Percentiles rank a stretch among this genome's conserved stretches.
Conservation (phyloP, 2,888 invertebrate species). For the Pterostichus niger region DNA sequence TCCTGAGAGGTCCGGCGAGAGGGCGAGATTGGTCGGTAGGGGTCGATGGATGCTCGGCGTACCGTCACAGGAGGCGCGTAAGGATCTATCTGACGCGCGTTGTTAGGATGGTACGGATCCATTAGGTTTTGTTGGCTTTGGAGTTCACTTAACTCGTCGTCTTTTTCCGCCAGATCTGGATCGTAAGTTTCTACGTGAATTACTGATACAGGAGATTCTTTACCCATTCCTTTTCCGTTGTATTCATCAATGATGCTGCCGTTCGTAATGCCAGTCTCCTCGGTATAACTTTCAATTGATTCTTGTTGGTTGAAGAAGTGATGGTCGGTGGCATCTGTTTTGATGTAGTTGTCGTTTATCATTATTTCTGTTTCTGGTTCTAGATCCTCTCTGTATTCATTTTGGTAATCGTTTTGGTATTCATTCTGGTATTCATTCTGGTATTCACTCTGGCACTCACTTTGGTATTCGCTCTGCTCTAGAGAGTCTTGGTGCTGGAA, state of each 20-base stretch:
- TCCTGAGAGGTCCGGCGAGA: conserved; percentile 76
- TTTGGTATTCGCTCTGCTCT: conserved; percentile 72
- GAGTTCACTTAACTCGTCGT: conserved; percentile 45
- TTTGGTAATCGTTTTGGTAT: conserved; percentile 48
- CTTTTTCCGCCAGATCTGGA: conserved; percentile 72
- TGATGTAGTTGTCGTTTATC: conserved; percentile 56
- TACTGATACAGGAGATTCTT: conserved; percentile 77
- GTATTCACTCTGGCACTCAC: conserved; percentile 66
- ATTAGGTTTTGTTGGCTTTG: conserved; percentile 77
- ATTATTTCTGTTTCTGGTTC: neutral
- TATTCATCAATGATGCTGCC: conserved; percentile 71
- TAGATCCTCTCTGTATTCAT: conserved; percentile 44
- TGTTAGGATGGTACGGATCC: conserved; percentile 79
- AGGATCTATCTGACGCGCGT: conserved; percentile 70
- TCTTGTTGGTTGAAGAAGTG: conserved; percentile 75
- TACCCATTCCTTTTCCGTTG: conserved; percentile 72
- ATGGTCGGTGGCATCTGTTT: conserved; percentile 67
- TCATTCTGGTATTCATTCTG: conserved; percentile 42
- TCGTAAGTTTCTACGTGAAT: conserved; percentile 76
- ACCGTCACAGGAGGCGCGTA: conserved; percentile 69
- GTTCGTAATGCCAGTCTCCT: conserved; percentile 73
- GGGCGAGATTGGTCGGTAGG: conserved; percentile 76
- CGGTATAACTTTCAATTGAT: conserved; percentile 78
- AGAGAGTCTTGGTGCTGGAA: conserved; percentile 78
- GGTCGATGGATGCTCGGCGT: conserved; percentile 69